Percentiles rank a stretch among this genome's conserved stretches.
Evolutionary conservation across 2,113 vertebrate genomes (phyloP).

Genomic region (Pipra filicauda): DNA sequence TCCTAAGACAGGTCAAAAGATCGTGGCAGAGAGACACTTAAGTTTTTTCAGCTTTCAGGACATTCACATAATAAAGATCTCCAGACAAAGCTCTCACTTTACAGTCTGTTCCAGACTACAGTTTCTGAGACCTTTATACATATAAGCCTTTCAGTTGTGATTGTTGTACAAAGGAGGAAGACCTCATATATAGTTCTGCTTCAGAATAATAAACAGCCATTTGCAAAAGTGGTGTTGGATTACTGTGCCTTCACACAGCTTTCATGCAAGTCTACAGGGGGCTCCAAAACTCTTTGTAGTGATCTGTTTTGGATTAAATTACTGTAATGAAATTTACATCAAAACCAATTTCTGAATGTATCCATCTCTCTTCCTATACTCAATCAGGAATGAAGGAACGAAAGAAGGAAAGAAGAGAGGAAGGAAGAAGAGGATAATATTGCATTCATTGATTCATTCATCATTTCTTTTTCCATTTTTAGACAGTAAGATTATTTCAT

Average conservation of each 20-base stretch:
- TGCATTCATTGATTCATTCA: neutral
- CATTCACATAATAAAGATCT: neutral
- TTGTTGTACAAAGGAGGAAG: neutral
- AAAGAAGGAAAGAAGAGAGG: neutral
- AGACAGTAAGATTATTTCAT: slow-evolving; percentile 9
- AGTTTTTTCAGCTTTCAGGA: neutral
- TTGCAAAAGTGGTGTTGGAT: neutral
- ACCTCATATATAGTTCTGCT: neutral
- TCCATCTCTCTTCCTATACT: neutral
- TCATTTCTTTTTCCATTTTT: slow-evolving; percentile 21
- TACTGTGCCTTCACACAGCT: neutral
- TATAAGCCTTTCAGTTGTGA: neutral
- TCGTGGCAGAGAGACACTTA: neutral
- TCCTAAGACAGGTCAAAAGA: neutral
- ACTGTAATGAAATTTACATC: slow-evolving; percentile 2
- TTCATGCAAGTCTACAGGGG: neutral
- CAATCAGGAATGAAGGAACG: neutral
- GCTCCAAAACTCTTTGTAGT: slow-evolving; percentile 48
- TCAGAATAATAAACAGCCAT: neutral
- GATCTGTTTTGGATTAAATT: neutral
- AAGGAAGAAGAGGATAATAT: slow-evolving; percentile 10
- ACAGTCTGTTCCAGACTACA: neutral
- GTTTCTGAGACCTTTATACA: neutral
- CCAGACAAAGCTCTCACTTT: neutral
- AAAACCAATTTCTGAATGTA: neutral